Percentiles rank a stretch among this genome's conserved stretches.
phyloP scores from a whole-genome alignment of 1,140 invertebrate genomes.

The Caenorhabditis briggsae region DNA sequence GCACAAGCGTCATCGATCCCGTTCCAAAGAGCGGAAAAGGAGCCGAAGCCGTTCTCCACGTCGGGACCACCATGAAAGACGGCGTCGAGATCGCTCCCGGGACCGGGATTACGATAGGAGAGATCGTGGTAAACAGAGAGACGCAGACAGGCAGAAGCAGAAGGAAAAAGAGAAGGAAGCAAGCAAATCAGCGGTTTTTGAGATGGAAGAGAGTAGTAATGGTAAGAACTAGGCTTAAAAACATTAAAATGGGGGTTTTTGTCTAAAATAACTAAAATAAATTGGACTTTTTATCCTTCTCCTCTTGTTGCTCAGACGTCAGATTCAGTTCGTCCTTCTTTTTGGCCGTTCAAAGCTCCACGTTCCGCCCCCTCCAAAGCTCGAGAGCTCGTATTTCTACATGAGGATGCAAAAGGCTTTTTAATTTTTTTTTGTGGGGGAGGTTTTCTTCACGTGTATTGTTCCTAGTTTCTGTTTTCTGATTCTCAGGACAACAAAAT shows the following conservation, averaged over 20 bases:
- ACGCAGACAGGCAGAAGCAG: constrained; percentile 72
- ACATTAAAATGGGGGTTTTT: background rate
- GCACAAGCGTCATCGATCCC: constrained; percentile 16
- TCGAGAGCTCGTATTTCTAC: too few species aligned
- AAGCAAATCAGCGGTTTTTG: constrained; percentile 16
- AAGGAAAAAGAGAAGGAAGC: background rate
- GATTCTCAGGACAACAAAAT: too few species aligned
- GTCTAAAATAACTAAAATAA: too few species aligned
- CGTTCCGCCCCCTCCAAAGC: too few species aligned
- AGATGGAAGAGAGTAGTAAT: constrained; percentile 14
- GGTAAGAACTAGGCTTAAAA: background rate
- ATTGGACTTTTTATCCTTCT: too few species aligned
- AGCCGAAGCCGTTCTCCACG: background rate
- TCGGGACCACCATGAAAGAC: background rate
- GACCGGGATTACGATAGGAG: constrained; percentile 41
- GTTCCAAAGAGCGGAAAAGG: constrained; percentile 43
- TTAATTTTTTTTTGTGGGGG: too few species aligned
- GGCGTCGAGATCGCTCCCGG: background rate
- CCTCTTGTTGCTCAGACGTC: too few species aligned
- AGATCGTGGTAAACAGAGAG: constrained; percentile 82
- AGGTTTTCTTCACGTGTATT: too few species aligned
- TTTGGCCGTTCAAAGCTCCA: too few species aligned
- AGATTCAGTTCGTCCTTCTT: too few species aligned
- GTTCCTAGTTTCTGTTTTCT: too few species aligned
- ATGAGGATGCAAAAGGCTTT: too few species aligned